Evolutionary conservation across 1,140 invertebrate species (phyloP).

Genomic region (Nylanderia fulva): DNA sequence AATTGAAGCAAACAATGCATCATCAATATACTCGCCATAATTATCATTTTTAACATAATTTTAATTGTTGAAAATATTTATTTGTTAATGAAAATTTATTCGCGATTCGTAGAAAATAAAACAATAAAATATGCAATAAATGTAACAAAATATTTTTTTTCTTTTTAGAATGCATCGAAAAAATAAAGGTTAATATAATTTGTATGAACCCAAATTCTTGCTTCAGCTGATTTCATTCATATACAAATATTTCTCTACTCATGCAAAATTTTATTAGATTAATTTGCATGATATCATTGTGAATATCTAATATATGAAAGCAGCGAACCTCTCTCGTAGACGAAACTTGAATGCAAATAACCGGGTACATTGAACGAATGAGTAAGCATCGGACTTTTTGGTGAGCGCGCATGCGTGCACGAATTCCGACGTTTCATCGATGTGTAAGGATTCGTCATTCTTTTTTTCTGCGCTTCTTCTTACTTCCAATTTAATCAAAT

Average conservation of each 20-base stretch:
- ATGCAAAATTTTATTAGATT: no score
- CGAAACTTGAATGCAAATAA: slow-evolving; percentile 32
- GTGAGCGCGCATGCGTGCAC: neutral
- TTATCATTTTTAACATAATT: no score
- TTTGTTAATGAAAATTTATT: neutral
- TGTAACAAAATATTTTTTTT: neutral
- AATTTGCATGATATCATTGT: no score
- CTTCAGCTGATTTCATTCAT: no score
- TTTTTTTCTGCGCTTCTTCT: neutral
- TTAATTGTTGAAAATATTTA: neutral
- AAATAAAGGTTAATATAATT: slow-evolving; percentile 19
- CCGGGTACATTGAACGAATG: slow-evolving; percentile 42
- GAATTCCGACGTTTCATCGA: slow-evolving; percentile 14
- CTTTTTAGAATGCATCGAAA: neutral
- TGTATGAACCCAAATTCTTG: slow-evolving; percentile 10
- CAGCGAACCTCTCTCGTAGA: neutral
- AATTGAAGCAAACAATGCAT: neutral
- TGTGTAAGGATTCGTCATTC: slow-evolving; percentile 13
- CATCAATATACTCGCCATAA: neutral
- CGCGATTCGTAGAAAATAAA: neutral
- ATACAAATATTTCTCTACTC: no score
- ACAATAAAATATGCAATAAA: neutral
- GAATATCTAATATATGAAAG: no score
- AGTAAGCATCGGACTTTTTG: slow-evolving; percentile 36
- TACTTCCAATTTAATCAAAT: neutral